Percentiles rank a stretch among this genome's conserved stretches.
These are phyloP conservation scores for Micromussa lordhowensis DNA, from an alignment of 92 coral and sea anemone genomes.

Conservation along the genomic window DNA sequence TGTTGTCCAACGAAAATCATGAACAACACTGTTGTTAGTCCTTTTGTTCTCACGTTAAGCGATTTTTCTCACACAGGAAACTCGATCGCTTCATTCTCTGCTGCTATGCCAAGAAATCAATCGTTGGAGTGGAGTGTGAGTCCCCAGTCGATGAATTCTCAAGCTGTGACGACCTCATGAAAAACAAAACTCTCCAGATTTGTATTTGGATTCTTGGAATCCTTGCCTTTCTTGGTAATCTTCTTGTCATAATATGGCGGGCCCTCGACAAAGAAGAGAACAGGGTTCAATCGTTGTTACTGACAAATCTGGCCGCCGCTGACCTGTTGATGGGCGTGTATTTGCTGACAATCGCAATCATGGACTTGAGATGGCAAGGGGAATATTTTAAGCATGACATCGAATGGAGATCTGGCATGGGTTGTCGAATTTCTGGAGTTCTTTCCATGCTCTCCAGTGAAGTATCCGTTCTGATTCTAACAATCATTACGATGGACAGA, in stretches of 20 bases:
- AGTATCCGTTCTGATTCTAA: constrained; percentile 63
- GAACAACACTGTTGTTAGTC: too few relatives aligned
- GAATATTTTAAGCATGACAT: constrained; percentile 78
- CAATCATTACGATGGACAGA: constrained; percentile 68
- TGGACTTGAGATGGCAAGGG: constrained; percentile 77
- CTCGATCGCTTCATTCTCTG: constrained; percentile 68
- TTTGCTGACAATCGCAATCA: constrained; percentile 64
- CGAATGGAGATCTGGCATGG: constrained; percentile 75
- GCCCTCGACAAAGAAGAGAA: constrained; percentile 23
- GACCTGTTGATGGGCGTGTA: constrained; percentile 80
- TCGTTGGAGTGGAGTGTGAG: constrained; percentile 44
- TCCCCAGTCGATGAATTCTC: constrained; percentile 72
- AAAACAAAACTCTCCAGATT: constrained; percentile 61
- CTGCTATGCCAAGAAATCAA: constrained; percentile 71
- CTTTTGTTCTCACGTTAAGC: not conserved
- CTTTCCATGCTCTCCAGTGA: constrained; percentile 77
- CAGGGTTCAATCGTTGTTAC: constrained; percentile 56
- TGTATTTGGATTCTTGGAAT: constrained; percentile 76
- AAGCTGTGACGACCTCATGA: constrained; percentile 82
- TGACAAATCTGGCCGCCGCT: constrained; percentile 71
- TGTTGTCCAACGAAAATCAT: not conserved
- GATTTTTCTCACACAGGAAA: constrained; percentile 30
- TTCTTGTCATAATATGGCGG: constrained; percentile 66
- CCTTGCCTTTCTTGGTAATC: constrained; percentile 67
- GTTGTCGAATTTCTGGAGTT: constrained; percentile 66